These are phyloP conservation scores for Anolis carolinensis DNA, from an alignment of 2,113 vertebrate genomes.

Conservation along the genomic window DNA sequence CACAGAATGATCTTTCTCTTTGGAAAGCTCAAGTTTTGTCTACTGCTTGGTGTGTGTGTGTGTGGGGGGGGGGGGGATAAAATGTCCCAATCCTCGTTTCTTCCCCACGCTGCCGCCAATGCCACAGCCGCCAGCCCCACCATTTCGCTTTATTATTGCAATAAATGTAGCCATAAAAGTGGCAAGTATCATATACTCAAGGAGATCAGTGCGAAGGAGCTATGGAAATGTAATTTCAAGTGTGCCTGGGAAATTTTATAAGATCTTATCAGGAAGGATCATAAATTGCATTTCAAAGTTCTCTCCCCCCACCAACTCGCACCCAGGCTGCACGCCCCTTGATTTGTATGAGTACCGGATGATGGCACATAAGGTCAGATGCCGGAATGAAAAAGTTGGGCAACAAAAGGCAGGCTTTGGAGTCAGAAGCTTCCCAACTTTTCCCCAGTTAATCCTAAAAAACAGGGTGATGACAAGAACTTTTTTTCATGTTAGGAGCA, in stretches of 20 bases:
- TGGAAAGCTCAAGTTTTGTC: conserved; percentile 4
- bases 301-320: background rate
- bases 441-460: background rate
- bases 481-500: too few species aligned
- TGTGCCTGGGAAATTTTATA: conserved; percentile 73
- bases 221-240: conserved; percentile 77
- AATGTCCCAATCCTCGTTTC: conserved; percentile 31
- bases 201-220: conserved; percentile 60
- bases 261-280: conserved; percentile 71
- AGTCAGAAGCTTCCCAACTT: background rate
- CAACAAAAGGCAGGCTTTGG: background rate
- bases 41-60: background rate
- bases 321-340: background rate
- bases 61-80: background rate
- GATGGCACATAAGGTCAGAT: background rate
- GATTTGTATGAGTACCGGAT: conserved; percentile 11
- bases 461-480: background rate
- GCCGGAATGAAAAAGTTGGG: conserved; percentile 17
- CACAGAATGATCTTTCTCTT: background rate
- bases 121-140: background rate
- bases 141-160: conserved; percentile 70
- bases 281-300: conserved; percentile 66
- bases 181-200: conserved; percentile 56
- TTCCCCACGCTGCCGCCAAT: background rate
- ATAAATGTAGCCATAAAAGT: conserved; percentile 72